Evolutionary conservation across 2,888 invertebrate genomes (phyloP).

Genomic region (Dasysyrphus tricinctus): DNA sequence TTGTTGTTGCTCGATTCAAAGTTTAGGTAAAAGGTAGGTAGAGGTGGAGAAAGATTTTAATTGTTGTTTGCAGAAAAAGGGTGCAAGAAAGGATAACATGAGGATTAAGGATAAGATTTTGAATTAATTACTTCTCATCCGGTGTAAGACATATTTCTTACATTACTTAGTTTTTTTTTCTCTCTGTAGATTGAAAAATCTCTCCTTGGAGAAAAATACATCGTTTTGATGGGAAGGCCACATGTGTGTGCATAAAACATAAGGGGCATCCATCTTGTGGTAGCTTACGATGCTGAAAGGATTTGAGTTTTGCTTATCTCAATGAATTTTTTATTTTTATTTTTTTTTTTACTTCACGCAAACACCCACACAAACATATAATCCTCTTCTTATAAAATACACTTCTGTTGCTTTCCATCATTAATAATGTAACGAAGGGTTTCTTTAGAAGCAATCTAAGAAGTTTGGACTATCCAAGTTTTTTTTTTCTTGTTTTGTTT

Average conservation of each 20-base stretch:
- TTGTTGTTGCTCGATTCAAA: background rate
- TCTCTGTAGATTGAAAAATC: constrained; percentile 6
- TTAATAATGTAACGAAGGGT: constrained; percentile 59
- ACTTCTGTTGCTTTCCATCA: constrained; percentile 43
- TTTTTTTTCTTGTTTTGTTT: constrained; percentile 9
- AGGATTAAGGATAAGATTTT: constrained; percentile 25
- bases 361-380: background rate
- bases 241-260: constrained; percentile 59
- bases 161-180: background rate
- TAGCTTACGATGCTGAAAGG: constrained; percentile 44
- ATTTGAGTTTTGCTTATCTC: constrained; percentile 37
- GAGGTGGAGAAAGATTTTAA: background rate
- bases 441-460: constrained; percentile 43
- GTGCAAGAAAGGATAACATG: constrained; percentile 8
- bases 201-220: constrained; percentile 12
- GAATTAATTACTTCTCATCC: constrained; percentile 49
- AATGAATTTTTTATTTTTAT: constrained; percentile 36
- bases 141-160: constrained; percentile 28
- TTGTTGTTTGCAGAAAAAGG: background rate
- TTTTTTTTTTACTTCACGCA: constrained; percentile 11
- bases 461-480: constrained; percentile 25
- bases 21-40: background rate
- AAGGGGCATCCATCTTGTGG: constrained; percentile 53
- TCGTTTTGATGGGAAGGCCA: constrained; percentile 34
- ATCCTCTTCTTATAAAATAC: constrained; percentile 24